Evolutionary conservation across 1,140 invertebrate genomes (phyloP).

Genomic region (Ceratitis capitata): DNA sequence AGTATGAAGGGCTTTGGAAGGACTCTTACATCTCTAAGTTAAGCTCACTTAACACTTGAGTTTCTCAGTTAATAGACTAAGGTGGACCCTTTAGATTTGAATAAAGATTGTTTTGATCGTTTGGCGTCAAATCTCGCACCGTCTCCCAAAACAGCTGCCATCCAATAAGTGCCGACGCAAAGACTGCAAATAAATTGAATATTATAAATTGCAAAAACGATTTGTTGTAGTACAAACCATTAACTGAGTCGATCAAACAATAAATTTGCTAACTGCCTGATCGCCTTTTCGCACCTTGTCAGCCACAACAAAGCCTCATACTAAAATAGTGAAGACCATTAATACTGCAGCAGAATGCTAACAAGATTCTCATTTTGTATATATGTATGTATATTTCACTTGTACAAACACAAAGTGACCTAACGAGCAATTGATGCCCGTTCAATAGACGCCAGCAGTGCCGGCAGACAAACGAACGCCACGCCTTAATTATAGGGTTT

Average conservation of each 20-base stretch:
- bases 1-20: no score
- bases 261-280: background rate
- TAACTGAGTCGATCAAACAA: background rate
- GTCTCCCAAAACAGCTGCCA: background rate
- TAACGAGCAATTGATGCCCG: no score
- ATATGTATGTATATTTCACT: background rate
- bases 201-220: background rate
- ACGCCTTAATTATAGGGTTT: slow-evolving; percentile 25
- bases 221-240: background rate
- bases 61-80: no score
- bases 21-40: no score
- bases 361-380: background rate
- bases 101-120: no score
- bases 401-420: background rate
- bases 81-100: no score
- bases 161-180: background rate
- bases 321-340: background rate
- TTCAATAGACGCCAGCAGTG: background rate
- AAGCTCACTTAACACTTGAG: no score
- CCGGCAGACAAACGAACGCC: background rate
- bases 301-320: background rate
- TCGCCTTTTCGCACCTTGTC: slow-evolving; percentile 30
- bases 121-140: background rate
- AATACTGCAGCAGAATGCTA: background rate
- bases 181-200: background rate